Percentiles rank a stretch among this genome's conserved stretches.
These are phyloP conservation scores for Rhimphoctona megacephalus DNA, from an alignment of 2,888 invertebrate genomes.

Conservation along the genomic window DNA sequence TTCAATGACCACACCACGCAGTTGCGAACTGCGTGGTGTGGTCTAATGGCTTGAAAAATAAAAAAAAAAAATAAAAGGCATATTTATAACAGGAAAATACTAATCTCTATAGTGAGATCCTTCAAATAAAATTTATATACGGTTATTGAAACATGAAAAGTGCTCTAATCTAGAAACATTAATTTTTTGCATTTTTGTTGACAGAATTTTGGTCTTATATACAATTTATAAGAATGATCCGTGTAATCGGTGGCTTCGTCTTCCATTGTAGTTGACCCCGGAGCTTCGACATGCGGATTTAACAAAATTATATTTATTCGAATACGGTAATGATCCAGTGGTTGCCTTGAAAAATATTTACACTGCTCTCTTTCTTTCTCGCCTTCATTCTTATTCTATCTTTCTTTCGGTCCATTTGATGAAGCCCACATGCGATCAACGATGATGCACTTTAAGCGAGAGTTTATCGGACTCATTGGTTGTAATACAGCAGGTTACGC, in stretches of 20 bases:
- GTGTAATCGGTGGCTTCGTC: background rate
- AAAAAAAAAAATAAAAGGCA: background rate
- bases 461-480: constrained; percentile 22
- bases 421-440: background rate
- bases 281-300: constrained; percentile 1
- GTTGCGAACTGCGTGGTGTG: too few species aligned
- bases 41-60: background rate
- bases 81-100: background rate
- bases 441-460: constrained; percentile 44
- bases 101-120: background rate
- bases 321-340: constrained; percentile 24
- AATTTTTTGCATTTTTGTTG: background rate
- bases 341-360: constrained; percentile 17
- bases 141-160: too few species aligned
- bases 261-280: constrained; percentile 22
- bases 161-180: background rate
- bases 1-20: too few species aligned
- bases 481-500: constrained; percentile 6
- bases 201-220: background rate
- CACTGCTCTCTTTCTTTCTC: background rate
- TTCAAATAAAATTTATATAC: too few species aligned
- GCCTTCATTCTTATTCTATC: background rate
- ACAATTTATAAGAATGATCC: constrained; percentile 5
- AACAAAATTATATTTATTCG: constrained; percentile 20
- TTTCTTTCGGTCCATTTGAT: background rate